These are phyloP conservation scores for Caloenas nicobarica DNA, from an alignment of 2,113 vertebrate species.

Conservation along the genomic window DNA sequence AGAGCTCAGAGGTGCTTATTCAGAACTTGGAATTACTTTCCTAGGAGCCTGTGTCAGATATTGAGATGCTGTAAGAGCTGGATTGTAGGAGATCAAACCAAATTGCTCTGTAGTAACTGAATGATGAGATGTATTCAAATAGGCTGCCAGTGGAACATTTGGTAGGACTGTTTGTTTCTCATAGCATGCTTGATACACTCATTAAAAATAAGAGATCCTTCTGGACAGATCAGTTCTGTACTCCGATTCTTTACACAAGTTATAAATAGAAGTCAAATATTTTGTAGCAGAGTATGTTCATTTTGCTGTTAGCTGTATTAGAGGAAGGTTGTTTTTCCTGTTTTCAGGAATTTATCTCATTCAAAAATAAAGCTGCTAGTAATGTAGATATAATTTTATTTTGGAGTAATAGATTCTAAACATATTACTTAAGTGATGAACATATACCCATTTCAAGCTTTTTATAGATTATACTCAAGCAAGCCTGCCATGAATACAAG, in stretches of 20 bases:
- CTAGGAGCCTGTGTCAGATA: not conserved
- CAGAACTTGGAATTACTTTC: not conserved
- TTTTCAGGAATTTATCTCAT: not conserved
- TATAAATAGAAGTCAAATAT: conserved; percentile 16
- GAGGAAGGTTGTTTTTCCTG: not conserved
- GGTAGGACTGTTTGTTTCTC: conserved; percentile 29
- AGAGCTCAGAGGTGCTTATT: not conserved
- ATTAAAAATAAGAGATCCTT: conserved; percentile 24
- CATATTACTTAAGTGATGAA: not conserved
- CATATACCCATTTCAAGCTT: not conserved
- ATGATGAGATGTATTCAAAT: not conserved
- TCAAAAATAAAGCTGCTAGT: conserved; percentile 16
- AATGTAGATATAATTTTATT: conserved; percentile 1
- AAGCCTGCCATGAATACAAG: not conserved
- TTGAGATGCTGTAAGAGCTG: not conserved
- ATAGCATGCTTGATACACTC: not conserved
- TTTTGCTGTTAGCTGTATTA: not conserved
- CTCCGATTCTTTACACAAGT: not conserved
- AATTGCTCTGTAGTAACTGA: not conserved
- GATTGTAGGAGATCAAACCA: not conserved
- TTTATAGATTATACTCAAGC: not conserved
- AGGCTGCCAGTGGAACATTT: conserved; percentile 4
- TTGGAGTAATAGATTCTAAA: not conserved
- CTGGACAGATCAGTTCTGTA: conserved; percentile 28
- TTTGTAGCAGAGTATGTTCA: not conserved